Conservation (phyloP, 1,140 invertebrate genomes). For the Trichomalopsis sarcophagae region DNA sequence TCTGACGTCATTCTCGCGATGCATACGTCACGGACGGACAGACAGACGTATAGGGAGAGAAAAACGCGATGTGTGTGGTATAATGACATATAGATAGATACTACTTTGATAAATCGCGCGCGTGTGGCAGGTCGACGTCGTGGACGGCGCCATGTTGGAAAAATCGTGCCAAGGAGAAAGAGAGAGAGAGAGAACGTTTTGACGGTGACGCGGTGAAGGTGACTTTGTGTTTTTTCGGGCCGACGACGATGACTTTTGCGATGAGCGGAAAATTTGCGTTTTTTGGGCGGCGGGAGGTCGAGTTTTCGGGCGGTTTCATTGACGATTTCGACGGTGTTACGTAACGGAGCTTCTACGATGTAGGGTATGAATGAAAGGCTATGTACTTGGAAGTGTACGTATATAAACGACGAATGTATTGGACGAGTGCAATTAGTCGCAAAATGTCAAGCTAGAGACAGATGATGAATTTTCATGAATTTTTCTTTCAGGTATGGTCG, state of each 20-base stretch:
- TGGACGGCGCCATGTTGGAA: conserved; percentile 32
- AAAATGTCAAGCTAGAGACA: background rate
- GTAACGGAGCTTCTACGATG: no score
- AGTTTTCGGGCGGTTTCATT: no score
- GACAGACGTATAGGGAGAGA: background rate
- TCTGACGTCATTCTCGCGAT: background rate
- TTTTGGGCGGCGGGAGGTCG: no score
- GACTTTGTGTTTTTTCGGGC: conserved; percentile 32
- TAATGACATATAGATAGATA: background rate
- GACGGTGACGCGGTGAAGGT: conserved; percentile 19
- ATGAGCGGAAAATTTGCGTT: background rate
- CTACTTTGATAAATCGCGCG: conserved; percentile 18
- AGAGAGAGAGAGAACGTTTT: background rate
- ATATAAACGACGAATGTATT: no score
- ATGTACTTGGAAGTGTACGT: no score
- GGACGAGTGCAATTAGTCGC: no score
- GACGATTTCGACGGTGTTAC: no score
- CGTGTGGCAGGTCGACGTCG: background rate
- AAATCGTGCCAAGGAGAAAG: conserved; percentile 42
- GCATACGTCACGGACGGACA: background rate
- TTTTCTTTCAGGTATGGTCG: conserved; percentile 84
- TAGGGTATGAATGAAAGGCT: no score
- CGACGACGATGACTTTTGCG: background rate
- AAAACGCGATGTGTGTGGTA: background rate
- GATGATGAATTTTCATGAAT: background rate